Base-by-base conservation (phyloP, 2,113 vertebrate species). In the Maccullochella peelii region DNA sequence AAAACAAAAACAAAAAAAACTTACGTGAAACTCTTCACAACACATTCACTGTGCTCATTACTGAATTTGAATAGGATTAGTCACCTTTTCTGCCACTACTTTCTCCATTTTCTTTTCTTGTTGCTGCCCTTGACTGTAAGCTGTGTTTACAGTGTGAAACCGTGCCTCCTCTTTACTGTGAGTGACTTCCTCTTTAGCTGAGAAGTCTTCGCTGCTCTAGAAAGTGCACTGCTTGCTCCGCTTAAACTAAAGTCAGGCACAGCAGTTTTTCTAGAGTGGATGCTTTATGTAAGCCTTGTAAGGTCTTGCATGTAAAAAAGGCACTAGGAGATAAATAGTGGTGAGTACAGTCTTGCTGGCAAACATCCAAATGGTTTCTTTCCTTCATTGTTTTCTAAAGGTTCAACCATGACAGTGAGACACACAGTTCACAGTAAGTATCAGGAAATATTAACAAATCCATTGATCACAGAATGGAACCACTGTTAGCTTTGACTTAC, bases 401-500 rank as follows among this genome's bases (percentile, higher is more conserved):
- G 11, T 55, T 38, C 42, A 33, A 21, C 20, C 20, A 16, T 50
- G 27, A 63, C n/a, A 18, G n/a, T 8, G 4, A 27, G 23, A 33
- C 10, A 42, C 10, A 42, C 20, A 23, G 38, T 14, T 58, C n/a
- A 54, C 10, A 6, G 11, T 21, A 25, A 1, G 1, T 20, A 54
- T 14, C 18, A 20, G 25, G 20, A 50, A 38, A 30, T 11, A 42
- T 30, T 1, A 23, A 55, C n/a, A 27, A 5, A 23, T 15, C 21
- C 6, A 57, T 1, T 40, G 42, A 67, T 57, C 27, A 25, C 0
- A 66, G 30, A 57, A 57, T 14, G 8, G 4, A 52, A 38, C 6
- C 2, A n/a, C 4, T 44, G 5, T 33, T 5, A n/a, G 50, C 49
- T 59, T 20, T 23, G n/a, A 95, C 97, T 97, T 93, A 99, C 98